Evolutionary conservation across 2,888 invertebrate species (phyloP).

Genomic region (Chydorus sphaericus): DNA sequence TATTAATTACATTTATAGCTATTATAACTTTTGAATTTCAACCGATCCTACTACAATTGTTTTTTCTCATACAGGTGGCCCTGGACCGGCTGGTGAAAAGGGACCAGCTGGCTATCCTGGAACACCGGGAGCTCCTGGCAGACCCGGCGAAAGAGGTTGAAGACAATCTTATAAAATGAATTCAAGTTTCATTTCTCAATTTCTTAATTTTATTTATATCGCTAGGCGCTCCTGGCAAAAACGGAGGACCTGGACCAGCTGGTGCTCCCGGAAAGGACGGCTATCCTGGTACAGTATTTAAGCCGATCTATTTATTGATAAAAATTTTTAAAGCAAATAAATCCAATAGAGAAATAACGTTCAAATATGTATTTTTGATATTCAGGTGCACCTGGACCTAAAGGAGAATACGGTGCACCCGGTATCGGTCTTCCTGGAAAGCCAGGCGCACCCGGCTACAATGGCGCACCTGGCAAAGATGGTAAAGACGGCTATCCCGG

Average conservation of each 20-base stretch:
- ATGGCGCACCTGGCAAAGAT: conserved; percentile 36
- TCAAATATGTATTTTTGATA: too few relatives aligned
- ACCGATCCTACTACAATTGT: too few relatives aligned
- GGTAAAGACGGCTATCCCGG: conserved; percentile 34
- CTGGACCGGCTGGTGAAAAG: too few relatives aligned
- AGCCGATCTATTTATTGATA: too few relatives aligned
- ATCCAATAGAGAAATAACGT: too few relatives aligned
- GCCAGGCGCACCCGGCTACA: not conserved
- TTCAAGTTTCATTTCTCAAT: not conserved
- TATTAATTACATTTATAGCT: too few relatives aligned
- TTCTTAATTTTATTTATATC: too few relatives aligned
- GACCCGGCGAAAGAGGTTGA: not conserved
- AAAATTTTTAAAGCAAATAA: too few relatives aligned
- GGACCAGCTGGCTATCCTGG: not conserved
- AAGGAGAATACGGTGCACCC: conserved; percentile 38
- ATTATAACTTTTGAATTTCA: too few relatives aligned
- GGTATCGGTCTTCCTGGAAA: too few relatives aligned
- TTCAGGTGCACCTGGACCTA: conserved; percentile 29
- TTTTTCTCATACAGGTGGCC: too few relatives aligned
- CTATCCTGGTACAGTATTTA: not conserved
- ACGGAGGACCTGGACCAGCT: not conserved
- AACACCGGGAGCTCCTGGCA: not conserved
- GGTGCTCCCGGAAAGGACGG: not conserved
- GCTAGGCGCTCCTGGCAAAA: too few relatives aligned
- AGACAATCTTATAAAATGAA: not conserved